Evolutionary conservation across 2,113 vertebrate species (phyloP), one percentile per base, ranked within the genome.

Genomic region (Toxotes chatareus): DNA sequence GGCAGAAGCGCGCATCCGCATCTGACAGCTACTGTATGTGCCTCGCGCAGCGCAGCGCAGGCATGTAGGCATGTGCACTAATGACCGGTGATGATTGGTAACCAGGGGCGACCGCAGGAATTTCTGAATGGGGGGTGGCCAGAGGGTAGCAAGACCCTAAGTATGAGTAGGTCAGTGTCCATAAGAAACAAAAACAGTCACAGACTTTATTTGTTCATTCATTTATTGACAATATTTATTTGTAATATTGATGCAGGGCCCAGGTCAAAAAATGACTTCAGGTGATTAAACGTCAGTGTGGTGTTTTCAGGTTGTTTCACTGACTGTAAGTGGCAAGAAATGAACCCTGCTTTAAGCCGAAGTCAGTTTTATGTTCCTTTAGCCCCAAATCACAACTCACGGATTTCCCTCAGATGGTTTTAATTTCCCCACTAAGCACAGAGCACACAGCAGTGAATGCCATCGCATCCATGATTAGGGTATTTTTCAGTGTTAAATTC

Each of bases 1-100:
- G 63, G 31, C 9, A 63, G 51, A 53, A 66, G 89, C 85, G 84
- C 87, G 86, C 82, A 51, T 73, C 83, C 79, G 90, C 82, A 49
- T 79, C 76, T 66, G 79, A 88, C 76, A 38, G 76, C 62, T 23
- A 23, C 72, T 47, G 80, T 59, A 23, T 31, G n/a, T 13, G 73
- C 42, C n/a, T 27, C n/a, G 61, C 80, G 71, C 82, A 36, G 53
- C 67, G 71, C 70, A 32, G 60, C 44, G 53, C 72, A 17, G 23
- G 36, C 36, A 32, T 38, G 61, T 4, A 13, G 80, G 71, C 55
- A 44, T 73, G 81, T 59, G 81, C 75, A 36, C 79, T 34, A 61
- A 64, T 51, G 67, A 49, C 46, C 17, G 31, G 46, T 23, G 72
- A 34, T 68, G 79, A 53, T 21, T 56, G 70, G 74, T 71, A 42